Conservation (phyloP, 2,888 invertebrate genomes). For the Hirtodrosophila duncani region DNA sequence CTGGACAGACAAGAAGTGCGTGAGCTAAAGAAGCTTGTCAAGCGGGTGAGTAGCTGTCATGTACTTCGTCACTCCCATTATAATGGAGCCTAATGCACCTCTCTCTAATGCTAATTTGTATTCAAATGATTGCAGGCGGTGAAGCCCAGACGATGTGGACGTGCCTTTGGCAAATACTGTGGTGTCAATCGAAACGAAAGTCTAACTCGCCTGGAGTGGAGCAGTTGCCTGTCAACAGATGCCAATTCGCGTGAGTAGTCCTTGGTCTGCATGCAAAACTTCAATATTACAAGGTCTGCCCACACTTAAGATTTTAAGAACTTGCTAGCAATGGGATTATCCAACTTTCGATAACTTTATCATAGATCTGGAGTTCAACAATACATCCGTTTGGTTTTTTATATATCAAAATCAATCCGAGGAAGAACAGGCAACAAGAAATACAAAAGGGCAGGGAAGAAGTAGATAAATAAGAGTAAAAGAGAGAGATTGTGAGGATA, state of each 20-base stretch:
- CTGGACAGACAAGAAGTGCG: slow-evolving; percentile 90
- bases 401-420: too few species aligned
- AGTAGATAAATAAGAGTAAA: too few species aligned
- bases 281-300: neutral
- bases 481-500: too few species aligned
- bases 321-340: too few species aligned
- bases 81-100: slow-evolving; percentile 12
- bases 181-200: slow-evolving; percentile 89
- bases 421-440: too few species aligned
- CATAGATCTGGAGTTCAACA: too few species aligned
- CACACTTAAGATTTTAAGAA: too few species aligned
- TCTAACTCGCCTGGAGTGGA: slow-evolving; percentile 91
- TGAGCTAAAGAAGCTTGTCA: slow-evolving; percentile 88
- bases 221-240: slow-evolving; percentile 88
- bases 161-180: slow-evolving; percentile 91
- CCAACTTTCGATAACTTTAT: too few species aligned
- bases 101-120: slow-evolving; percentile 29
- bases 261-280: too few species aligned
- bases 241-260: slow-evolving; percentile 88
- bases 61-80: slow-evolving; percentile 18
- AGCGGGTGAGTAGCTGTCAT: slow-evolving; percentile 81
- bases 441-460: too few species aligned
- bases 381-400: too few species aligned
- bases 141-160: slow-evolving; percentile 92
- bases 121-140: slow-evolving; percentile 83